Evolutionary conservation across 2,113 vertebrate genomes (phyloP), one percentile per base, ranked within the genome.

Genomic region (Barnardius zonarius): DNA sequence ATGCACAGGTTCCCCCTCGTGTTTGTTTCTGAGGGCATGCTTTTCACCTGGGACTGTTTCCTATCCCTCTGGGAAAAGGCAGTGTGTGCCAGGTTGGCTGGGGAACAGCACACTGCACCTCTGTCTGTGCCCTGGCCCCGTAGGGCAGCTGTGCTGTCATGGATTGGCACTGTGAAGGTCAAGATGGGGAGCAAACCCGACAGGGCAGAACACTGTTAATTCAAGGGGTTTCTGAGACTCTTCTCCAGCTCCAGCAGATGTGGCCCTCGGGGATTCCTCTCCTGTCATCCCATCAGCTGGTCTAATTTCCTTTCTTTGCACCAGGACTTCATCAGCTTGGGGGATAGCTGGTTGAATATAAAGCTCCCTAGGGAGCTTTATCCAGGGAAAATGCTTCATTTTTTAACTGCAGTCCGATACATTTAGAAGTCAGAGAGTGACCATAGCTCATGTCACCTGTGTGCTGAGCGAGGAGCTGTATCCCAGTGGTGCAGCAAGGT

Each of bases 41-140:
- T 91, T 93, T 85, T 73, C 57, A 76, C 14, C 57, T 72, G 62
- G 61, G 35, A 35, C 57, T 52, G 33, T 80, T 86, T 74, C 9
- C 52, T 28, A 15, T 17, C 23, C 20, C 41, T 3, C 51, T 37
- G 25, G 52, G 20, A 43, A 48, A 72, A 68, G 31, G 44, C 74
- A 92, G 61, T 0, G 1, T 24, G 15, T 0, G 2, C 31, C 0
- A 0, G 15, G 66, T 55, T 67, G 77, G 11, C 28, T 33, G 33
- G 35, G 37, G 28, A 91, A 18, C 54, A 91, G 84, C 55, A 63
- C 22, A 7, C 23, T 77, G 23, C 51, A 27, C 33, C 11, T 68
- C 20, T 46, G 35, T 30, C 75, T 33, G 41, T 67, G 25, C 57
- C 23, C n/a, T 0, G 0, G 74, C 17, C 35, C 68, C 2, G 0